Percentiles rank a stretch among this genome's conserved stretches.
phyloP scores from a whole-genome alignment of 2,888 invertebrate genomes.

The Galerucella nymphaeae region DNA sequence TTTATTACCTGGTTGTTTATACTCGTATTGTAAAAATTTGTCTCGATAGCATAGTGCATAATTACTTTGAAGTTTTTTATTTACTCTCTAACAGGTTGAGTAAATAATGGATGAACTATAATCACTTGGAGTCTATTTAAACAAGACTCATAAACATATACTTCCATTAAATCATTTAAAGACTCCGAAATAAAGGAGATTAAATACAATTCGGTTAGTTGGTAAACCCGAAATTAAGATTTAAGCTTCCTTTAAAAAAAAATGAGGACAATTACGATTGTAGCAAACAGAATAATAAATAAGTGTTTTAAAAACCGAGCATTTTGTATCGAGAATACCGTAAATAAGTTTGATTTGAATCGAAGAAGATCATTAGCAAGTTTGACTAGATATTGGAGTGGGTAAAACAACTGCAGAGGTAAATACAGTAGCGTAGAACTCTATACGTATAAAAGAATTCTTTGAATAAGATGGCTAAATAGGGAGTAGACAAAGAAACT shows the following conservation, averaged over 20 bases:
- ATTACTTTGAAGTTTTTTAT: not conserved
- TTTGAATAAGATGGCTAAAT: no score
- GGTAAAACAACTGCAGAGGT: conserved; percentile 18
- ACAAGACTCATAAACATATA: conserved; percentile 3
- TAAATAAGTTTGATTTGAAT: conserved; percentile 50
- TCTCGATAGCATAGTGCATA: not conserved
- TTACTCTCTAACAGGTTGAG: not conserved
- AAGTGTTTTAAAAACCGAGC: conserved; percentile 41
- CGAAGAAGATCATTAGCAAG: conserved; percentile 51
- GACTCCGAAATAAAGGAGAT: conserved; percentile 10
- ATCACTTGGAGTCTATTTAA: not conserved
- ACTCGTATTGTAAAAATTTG: conserved; percentile 44
- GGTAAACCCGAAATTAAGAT: conserved; percentile 27
- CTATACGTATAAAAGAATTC: no score
- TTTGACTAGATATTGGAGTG: conserved; percentile 34
- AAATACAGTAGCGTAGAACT: conserved; percentile 3
- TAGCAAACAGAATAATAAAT: conserved; percentile 47
- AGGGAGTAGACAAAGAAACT: no score
- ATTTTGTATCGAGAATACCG: conserved; percentile 28
- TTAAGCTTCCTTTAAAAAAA: conserved; percentile 29
- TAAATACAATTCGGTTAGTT: conserved; percentile 27
- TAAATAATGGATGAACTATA: not conserved
- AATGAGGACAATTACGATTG: conserved; percentile 40
- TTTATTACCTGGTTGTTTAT: conserved; percentile 54
- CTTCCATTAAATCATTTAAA: conserved; percentile 31